phyloP scores from a whole-genome alignment of 2,888 invertebrate genomes.

The Molanna angustata region DNA sequence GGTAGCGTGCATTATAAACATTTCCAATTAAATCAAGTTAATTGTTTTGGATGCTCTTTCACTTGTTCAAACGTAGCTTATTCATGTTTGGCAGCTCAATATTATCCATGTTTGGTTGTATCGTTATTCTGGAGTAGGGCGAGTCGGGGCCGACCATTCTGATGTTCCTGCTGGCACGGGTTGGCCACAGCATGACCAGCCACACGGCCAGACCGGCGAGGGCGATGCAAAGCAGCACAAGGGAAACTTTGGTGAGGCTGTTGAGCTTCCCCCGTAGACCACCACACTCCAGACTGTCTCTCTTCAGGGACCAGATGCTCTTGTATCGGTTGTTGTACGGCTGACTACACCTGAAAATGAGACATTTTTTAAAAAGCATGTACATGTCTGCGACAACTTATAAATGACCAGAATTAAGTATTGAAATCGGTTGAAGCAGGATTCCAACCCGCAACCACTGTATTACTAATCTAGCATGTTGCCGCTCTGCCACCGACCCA shows the following conservation, averaged over 20 bases:
- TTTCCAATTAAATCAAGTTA: too few species aligned
- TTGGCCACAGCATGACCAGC: constrained; percentile 44
- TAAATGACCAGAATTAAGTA: too few species aligned
- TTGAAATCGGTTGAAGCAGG: too few species aligned
- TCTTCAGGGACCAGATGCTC: constrained; percentile 46
- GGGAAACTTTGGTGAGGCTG: constrained; percentile 38
- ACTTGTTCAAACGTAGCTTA: too few species aligned
- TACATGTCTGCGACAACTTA: not conserved
- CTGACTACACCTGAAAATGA: constrained; percentile 49
- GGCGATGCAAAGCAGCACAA: constrained; percentile 38
- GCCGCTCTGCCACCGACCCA: too few species aligned
- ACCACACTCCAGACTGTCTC: constrained; percentile 47
- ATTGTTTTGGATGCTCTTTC: too few species aligned
- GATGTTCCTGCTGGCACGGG: constrained; percentile 33
- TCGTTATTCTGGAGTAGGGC: constrained; percentile 25
- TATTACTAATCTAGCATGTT: too few species aligned
- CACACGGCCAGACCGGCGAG: constrained; percentile 42
- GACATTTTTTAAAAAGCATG: not conserved
- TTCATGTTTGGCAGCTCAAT: too few species aligned
- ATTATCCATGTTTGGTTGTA: constrained; percentile 14
- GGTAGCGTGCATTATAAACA: too few species aligned
- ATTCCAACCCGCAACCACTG: too few species aligned
- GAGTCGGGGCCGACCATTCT: constrained; percentile 14
- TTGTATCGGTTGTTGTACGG: constrained; percentile 38
- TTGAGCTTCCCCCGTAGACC: constrained; percentile 32